Base-by-base conservation (phyloP, 53 echinoderm and acorn worm genomes). In the Actinopyga echinites region DNA sequence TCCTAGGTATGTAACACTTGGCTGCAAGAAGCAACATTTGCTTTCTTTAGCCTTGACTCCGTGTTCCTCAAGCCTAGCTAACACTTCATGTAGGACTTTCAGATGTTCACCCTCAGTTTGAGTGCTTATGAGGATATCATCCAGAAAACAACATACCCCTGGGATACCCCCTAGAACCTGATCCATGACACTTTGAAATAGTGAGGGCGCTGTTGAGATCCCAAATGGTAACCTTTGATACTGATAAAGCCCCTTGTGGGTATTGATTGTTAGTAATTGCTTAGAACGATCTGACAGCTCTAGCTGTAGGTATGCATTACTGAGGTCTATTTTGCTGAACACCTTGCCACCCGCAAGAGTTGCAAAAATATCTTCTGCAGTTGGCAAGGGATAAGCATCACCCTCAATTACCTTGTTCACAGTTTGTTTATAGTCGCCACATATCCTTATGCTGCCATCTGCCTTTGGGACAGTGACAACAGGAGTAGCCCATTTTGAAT, bases 281-380 rank as follows among this genome's bases (percentile, higher is more conserved):
- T 79, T 79, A 43, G 31, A 57, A 4, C 38, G 7, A 21, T 85
- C 56, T 12, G 73, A 34, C 31, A 86, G 32, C 21, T 55, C 79
- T 15, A 91, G 30, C 56, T 91, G 91, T 12, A 55, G 80, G 22
- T 91, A 91, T 0, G 91, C 87, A 80, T 91, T 40, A 0, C 69
- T 30, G 12, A 87, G 33, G 37, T 91, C 87, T 17, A 87, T 28
- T 71, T 91, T 92, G 2, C 82, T 78, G 80, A 86, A 92, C 21
- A 28, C 26, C 66, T 80, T 32, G 2, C 91, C 91, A 1, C 85
- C 84, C 32, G 79, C 56, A 6, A 74, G 38, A 19, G 43, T 64
- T 19, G 85, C 82, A 58, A 91, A 91, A 28, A 89, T 35, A 57
- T 89, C 89, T 31, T 85, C 81, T 3, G 64, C 55, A 10, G 26